Conservation (phyloP, 2,888 invertebrate species). For the Cremastinae sp. region DNA sequence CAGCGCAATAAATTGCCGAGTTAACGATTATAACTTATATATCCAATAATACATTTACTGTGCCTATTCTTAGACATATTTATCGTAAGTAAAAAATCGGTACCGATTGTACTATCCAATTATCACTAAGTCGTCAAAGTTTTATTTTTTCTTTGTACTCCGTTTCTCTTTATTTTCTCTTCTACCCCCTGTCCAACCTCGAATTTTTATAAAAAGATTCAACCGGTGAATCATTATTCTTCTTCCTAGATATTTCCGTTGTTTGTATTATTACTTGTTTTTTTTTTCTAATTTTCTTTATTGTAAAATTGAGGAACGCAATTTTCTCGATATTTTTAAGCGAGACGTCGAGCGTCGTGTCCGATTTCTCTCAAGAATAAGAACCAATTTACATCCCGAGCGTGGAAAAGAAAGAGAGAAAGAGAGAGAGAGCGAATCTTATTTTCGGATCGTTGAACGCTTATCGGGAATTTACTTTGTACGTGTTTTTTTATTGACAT, state of each 20-base stretch:
- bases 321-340: conserved; percentile 38
- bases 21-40: conserved; percentile 68
- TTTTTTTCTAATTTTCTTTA: conserved; percentile 37
- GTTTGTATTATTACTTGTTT: conserved; percentile 39
- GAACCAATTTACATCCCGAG: conserved; percentile 27
- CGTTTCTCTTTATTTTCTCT: conserved; percentile 16
- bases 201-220: conserved; percentile 24
- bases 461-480: conserved; percentile 51
- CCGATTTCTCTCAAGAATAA: conserved; percentile 49
- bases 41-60: conserved; percentile 74
- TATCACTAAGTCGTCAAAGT: conserved; percentile 51
- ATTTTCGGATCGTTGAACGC: conserved; percentile 40
- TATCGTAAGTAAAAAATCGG: conserved; percentile 67
- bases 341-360: conserved; percentile 42
- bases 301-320: conserved; percentile 52
- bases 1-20: conserved; percentile 70
- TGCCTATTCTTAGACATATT: conserved; percentile 78
- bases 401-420: conserved; percentile 6
- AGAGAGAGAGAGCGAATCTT: conserved; percentile 34
- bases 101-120: conserved; percentile 64
- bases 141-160: conserved; percentile 51
- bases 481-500: conserved; percentile 45
- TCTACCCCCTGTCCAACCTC: too few species aligned
- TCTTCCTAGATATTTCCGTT: conserved; percentile 39
- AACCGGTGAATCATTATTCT: conserved; percentile 30